phyloP scores from a whole-genome alignment of 1,140 invertebrate species.

The Ectropis grisescens region DNA sequence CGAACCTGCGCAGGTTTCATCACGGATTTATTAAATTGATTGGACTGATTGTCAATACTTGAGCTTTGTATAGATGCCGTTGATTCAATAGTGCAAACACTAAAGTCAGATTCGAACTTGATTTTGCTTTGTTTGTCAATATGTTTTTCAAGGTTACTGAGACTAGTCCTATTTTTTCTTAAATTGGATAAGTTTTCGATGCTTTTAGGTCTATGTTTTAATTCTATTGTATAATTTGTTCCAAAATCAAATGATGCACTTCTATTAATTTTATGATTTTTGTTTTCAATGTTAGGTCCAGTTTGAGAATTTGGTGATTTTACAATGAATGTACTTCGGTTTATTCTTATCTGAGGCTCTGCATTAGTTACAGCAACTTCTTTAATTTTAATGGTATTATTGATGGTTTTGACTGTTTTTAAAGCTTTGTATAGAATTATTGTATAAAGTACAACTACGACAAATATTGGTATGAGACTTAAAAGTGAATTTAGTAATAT shows the following conservation, averaged over 20 bases:
- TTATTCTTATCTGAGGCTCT: conserved; percentile 37
- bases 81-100: conserved; percentile 29
- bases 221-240: too few relatives aligned
- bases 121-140: conserved; percentile 8
- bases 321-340: conserved; percentile 27
- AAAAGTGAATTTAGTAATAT: conserved; percentile 67
- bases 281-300: too few relatives aligned
- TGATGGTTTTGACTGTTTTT: conserved; percentile 58
- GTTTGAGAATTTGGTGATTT: conserved; percentile 3
- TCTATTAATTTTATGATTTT: conserved; percentile 22
- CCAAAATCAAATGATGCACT: conserved; percentile 36
- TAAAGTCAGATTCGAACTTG: conserved; percentile 23
- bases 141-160: conserved; percentile 5
- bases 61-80: too few relatives aligned
- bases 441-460: conserved; percentile 67
- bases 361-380: conserved; percentile 13
- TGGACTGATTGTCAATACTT: too few relatives aligned
- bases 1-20: too few relatives aligned
- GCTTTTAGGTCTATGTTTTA: conserved; percentile 29
- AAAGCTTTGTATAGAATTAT: conserved; percentile 69
- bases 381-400: conserved; percentile 27
- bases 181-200: conserved; percentile 14
- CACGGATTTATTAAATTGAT: too few relatives aligned
- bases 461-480: conserved; percentile 65
- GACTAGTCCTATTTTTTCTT: conserved; percentile 12